These are phyloP conservation scores for Betta splendens DNA, from an alignment of 2,797 vertebrate genomes.

Conservation along the genomic window DNA sequence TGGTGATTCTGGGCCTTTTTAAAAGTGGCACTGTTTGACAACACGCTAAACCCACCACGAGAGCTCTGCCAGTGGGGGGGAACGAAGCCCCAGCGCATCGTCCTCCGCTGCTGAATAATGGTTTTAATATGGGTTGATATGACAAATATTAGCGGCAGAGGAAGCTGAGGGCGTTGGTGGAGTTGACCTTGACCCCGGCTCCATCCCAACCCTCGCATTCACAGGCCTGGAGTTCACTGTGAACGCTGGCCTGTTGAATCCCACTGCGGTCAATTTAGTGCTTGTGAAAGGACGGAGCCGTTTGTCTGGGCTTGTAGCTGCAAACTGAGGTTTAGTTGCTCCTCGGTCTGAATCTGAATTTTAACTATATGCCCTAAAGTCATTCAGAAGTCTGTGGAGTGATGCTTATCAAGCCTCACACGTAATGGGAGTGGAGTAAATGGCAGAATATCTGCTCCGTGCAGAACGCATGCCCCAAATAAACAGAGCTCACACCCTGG, in stretches of 20 bases:
- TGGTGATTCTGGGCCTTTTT: slow-evolving; percentile 17
- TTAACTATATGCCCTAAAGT: background rate
- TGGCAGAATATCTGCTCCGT: no score
- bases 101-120: background rate
- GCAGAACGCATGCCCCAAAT: no score
- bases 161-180: no score
- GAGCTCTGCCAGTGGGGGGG: background rate
- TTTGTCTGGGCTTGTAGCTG: background rate
- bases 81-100: background rate
- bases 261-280: background rate
- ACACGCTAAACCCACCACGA: slow-evolving; percentile 2
- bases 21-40: slow-evolving; percentile 40
- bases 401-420: background rate
- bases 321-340: background rate
- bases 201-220: background rate
- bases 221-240: no score
- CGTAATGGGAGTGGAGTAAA: background rate
- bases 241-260: slow-evolving; percentile 2
- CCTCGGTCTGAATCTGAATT: slow-evolving; percentile 19
- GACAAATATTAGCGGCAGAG: background rate
- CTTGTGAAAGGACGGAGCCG: background rate
- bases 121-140: no score
- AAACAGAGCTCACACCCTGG: no score
- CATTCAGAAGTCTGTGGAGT: background rate
- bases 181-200: background rate